Conservation (phyloP, 2,113 vertebrate species). For the Rhegmatorhina hoffmannsi region DNA sequence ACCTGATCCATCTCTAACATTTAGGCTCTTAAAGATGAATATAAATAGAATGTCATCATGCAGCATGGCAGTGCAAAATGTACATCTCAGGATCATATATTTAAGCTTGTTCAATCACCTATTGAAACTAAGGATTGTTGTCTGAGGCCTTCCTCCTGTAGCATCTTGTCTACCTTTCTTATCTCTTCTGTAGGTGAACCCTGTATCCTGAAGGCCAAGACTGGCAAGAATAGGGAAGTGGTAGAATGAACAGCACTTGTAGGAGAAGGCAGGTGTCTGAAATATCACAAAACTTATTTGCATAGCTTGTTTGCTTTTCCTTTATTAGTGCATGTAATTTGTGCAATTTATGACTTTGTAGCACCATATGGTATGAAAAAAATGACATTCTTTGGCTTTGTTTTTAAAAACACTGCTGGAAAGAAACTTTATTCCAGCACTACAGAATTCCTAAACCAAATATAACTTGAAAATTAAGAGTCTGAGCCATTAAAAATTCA, state of each 20-base stretch:
- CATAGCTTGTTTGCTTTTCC: not conserved
- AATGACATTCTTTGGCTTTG: not conserved
- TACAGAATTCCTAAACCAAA: not conserved
- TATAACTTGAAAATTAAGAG: not conserved
- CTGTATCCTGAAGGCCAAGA: not conserved
- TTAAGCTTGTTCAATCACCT: not conserved
- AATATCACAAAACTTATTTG: not conserved
- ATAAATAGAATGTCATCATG: not conserved
- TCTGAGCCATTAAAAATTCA: not conserved
- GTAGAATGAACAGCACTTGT: not conserved
- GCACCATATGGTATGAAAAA: not conserved
- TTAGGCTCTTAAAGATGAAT: not conserved
- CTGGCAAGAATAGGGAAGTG: rapidly evolving
- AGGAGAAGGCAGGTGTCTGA: not conserved
- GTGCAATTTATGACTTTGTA: not conserved
- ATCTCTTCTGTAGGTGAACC: rapidly evolving
- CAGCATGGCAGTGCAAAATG: not conserved
- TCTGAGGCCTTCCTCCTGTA: not conserved
- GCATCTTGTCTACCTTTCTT: not conserved
- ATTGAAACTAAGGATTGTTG: not conserved
- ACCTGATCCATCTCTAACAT: not conserved
- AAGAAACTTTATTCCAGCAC: not conserved
- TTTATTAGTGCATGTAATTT: not conserved
- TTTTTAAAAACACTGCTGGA: not conserved
- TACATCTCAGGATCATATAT: not conserved